Conservation (phyloP, 2,888 invertebrate species). For the Boloria euphrosyne region DNA sequence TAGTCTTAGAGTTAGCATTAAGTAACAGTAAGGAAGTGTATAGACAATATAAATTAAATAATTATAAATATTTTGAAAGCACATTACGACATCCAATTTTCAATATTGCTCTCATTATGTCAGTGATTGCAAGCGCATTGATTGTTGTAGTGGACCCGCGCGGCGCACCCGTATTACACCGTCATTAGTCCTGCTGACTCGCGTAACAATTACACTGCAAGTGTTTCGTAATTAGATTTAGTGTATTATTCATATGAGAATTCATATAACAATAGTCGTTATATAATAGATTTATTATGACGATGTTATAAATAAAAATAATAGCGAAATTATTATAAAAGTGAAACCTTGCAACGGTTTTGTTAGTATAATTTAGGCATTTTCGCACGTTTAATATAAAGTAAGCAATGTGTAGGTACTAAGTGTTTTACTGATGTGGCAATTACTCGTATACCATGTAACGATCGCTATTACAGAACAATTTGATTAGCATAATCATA, state of each 20-base stretch:
- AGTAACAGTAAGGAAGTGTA: neutral
- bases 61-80: neutral
- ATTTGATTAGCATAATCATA: no score
- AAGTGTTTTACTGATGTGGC: no score
- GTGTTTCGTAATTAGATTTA: conserved; percentile 44
- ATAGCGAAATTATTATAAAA: no score
- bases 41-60: neutral
- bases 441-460: no score
- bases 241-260: conserved; percentile 14
- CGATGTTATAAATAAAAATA: neutral
- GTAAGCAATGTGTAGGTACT: no score
- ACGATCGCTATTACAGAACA: no score
- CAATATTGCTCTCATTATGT: conserved; percentile 4
- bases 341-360: no score
- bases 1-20: no score
- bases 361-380: no score
- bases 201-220: conserved; percentile 61
- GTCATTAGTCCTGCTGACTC: conserved; percentile 58
- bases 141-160: conserved; percentile 13
- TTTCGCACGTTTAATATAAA: no score
- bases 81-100: neutral
- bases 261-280: conserved; percentile 24
- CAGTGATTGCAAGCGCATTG: conserved; percentile 14
- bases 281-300: neutral
- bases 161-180: conserved; percentile 44